phyloP scores from a whole-genome alignment of 2,113 vertebrate species.

The Lycaon pictus region DNA sequence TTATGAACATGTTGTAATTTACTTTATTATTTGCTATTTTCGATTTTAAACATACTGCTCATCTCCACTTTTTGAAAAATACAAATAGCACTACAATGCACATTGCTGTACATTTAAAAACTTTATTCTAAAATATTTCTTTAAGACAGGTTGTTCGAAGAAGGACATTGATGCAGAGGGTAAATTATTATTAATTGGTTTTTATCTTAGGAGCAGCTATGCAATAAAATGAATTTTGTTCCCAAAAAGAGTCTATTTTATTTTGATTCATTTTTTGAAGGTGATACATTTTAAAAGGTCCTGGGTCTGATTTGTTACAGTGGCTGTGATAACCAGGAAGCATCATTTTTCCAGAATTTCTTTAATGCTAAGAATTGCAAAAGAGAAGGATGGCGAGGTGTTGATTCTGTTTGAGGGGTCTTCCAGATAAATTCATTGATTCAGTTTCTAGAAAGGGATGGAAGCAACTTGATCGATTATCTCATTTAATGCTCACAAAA shows the following conservation, averaged over 20 bases:
- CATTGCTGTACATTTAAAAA: constrained; percentile 27
- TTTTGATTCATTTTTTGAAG: constrained; percentile 34
- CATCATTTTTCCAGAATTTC: neutral
- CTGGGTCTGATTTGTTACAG: neutral
- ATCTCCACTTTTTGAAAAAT: constrained; percentile 22
- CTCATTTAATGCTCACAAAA: neutral
- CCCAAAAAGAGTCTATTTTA: neutral
- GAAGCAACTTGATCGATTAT: neutral
- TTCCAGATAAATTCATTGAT: neutral
- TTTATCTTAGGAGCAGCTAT: constrained; percentile 23
- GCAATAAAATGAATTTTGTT: constrained; percentile 34
- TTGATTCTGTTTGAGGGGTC: neutral
- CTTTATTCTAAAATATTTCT: neutral
- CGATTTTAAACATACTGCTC: neutral
- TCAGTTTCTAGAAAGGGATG: neutral
- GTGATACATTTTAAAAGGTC: neutral
- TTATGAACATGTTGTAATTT: neutral
- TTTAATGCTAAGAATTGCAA: constrained; percentile 4
- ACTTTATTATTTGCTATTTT: neutral
- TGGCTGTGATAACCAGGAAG: neutral
- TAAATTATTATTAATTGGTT: neutral
- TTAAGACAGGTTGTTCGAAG: neutral
- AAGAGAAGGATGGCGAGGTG: neutral
- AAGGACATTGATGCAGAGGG: neutral
- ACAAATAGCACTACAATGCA: neutral